Percentiles rank a stretch among this genome's conserved stretches.
phyloP scores from a whole-genome alignment of 2,113 vertebrate species.

The Scophthalmus maximus region DNA sequence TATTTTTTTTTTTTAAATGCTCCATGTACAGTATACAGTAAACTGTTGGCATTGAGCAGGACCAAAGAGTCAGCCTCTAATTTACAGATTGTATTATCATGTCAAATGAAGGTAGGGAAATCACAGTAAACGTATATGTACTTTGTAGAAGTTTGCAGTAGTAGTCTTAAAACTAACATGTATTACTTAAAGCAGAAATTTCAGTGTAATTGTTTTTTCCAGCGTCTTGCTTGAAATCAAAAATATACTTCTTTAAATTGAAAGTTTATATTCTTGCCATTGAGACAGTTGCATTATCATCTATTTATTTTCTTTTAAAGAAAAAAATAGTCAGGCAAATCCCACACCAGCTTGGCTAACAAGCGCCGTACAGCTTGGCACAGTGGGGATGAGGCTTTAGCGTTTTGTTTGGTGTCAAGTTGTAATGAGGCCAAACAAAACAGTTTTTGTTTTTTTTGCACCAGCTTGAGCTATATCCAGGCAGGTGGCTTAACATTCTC shows the following conservation, averaged over 20 bases:
- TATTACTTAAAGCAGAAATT: no score
- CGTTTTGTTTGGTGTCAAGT: constrained; percentile 39
- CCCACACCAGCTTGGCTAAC: neutral
- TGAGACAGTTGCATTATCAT: neutral
- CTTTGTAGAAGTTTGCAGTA: no score
- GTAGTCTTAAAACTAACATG: no score
- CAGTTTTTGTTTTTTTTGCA: constrained; percentile 37
- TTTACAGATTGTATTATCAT: neutral
- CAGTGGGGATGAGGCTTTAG: neutral
- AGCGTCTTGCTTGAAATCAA: no score
- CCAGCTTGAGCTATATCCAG: constrained; percentile 40
- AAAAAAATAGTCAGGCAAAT: neutral
- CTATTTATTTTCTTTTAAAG: no score
- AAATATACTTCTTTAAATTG: neutral
- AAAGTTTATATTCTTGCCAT: neutral
- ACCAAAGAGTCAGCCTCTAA: neutral
- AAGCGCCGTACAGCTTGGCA: neutral
- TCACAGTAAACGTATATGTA: no score
- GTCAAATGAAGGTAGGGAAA: neutral
- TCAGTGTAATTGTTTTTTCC: neutral
- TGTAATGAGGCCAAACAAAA: constrained; percentile 50
- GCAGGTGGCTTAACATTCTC: constrained; percentile 37
- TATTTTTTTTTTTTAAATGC: constrained; percentile 8
- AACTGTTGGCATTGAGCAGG: neutral
- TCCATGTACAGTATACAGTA: neutral